These are phyloP conservation scores for Eupithecia vulgata DNA, from an alignment of 2,888 invertebrate species.

Conservation along the genomic window DNA sequence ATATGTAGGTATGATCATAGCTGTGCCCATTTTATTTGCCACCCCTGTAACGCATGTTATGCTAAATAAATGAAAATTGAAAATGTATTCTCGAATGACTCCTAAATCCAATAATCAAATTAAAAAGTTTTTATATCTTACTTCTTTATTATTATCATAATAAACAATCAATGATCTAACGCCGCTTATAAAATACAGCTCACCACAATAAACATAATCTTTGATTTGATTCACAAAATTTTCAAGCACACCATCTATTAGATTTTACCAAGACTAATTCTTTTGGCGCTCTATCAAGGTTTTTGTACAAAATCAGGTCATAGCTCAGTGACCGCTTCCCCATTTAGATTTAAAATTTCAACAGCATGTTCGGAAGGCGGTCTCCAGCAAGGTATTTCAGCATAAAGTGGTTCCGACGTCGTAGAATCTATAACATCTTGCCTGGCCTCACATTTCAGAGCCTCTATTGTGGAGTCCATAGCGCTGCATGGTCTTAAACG, in stretches of 20 bases:
- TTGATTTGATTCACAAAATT: slow-evolving; percentile 51
- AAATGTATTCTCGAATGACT: too few relatives aligned
- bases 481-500: slow-evolving; percentile 61
- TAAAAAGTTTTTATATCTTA: background rate
- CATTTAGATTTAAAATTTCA: slow-evolving; percentile 73
- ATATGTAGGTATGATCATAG: too few relatives aligned
- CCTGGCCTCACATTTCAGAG: slow-evolving; percentile 76
- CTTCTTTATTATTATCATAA: slow-evolving; percentile 31
- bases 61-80: too few relatives aligned
- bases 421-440: slow-evolving; percentile 71
- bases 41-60: too few relatives aligned
- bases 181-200: slow-evolving; percentile 28
- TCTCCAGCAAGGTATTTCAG: slow-evolving; percentile 86
- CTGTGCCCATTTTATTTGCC: too few relatives aligned
- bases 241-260: slow-evolving; percentile 59
- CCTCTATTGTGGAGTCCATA: slow-evolving; percentile 74
- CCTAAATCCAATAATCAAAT: too few relatives aligned
- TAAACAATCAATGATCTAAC: slow-evolving; percentile 33
- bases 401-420: slow-evolving; percentile 86
- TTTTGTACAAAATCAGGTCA: slow-evolving; percentile 53
- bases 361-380: slow-evolving; percentile 78
- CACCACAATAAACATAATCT: slow-evolving; percentile 41
- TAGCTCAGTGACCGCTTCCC: slow-evolving; percentile 82
- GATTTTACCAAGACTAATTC: slow-evolving; percentile 38
- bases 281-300: background rate